Evolutionary conservation across 1,140 invertebrate species (phyloP).

Genomic region (Diachasmimorpha longicaudata): DNA sequence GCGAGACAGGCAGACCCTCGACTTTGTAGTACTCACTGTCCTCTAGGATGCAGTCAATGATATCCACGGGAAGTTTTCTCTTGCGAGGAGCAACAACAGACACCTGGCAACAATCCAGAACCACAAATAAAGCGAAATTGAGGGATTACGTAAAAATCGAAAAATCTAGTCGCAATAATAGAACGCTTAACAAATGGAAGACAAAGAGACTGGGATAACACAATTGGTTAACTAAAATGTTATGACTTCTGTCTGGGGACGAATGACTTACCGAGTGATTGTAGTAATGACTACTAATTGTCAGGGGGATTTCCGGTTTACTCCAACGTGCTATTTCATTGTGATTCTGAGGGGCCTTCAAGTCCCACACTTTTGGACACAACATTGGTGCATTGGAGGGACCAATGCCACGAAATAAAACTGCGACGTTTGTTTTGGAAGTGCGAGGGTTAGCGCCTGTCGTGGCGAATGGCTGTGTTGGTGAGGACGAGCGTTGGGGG

Average conservation of each 20-base stretch:
- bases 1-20: slow-evolving; percentile 49
- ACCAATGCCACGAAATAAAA: background rate
- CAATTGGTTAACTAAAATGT: slow-evolving; percentile 31
- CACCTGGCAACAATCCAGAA: slow-evolving; percentile 57
- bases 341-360: slow-evolving; percentile 54
- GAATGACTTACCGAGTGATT: slow-evolving; percentile 23
- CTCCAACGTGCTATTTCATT: slow-evolving; percentile 33
- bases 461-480: background rate
- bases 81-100: slow-evolving; percentile 65
- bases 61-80: slow-evolving; percentile 49
- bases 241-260: background rate
- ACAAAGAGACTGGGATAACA: slow-evolving; percentile 24
- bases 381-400: slow-evolving; percentile 55
- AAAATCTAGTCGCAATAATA: background rate
- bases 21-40: slow-evolving; percentile 67
- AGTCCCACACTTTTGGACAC: slow-evolving; percentile 65
- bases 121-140: slow-evolving; percentile 34
- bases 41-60: slow-evolving; percentile 50
- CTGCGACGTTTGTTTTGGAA: background rate
- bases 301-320: background rate
- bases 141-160: slow-evolving; percentile 44
- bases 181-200: background rate
- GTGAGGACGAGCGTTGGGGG: background rate
- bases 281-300: slow-evolving; percentile 30
- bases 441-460: background rate